Percentiles rank a stretch among this genome's conserved stretches.
Evolutionary conservation across 2,797 vertebrate species (phyloP).

Genomic region (Propithecus perrieri): DNA sequence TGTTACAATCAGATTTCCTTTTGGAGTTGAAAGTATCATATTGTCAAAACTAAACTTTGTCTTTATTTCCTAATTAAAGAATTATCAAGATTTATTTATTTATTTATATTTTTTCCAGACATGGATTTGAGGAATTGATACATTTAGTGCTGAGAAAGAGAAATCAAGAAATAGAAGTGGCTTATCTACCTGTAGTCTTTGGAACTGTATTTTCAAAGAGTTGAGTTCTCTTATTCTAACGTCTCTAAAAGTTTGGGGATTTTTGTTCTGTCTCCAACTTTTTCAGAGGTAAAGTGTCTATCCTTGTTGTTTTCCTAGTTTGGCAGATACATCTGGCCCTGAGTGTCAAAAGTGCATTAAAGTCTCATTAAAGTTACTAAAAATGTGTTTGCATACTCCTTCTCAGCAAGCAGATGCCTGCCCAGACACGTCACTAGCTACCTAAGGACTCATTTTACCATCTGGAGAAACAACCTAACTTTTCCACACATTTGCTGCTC

Average conservation of each 20-base stretch:
- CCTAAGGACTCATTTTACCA: background rate
- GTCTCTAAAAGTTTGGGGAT: background rate
- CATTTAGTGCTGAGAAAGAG: background rate
- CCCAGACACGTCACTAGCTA: background rate
- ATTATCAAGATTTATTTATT: background rate
- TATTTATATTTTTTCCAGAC: background rate
- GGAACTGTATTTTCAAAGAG: background rate
- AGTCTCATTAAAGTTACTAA: conserved; percentile 3
- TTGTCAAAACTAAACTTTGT: background rate
- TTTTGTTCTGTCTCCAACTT: conserved; percentile 8
- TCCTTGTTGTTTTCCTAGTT: background rate
- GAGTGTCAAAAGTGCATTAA: background rate
- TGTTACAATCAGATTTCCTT: background rate
- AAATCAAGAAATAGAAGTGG: background rate
- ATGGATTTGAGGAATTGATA: background rate
- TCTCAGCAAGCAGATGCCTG: background rate
- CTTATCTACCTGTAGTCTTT: background rate
- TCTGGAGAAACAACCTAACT: background rate
- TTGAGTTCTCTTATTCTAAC: background rate
- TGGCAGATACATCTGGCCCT: background rate
- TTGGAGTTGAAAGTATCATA: background rate
- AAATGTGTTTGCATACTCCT: background rate
- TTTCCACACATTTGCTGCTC: background rate
- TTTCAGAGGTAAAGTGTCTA: background rate
- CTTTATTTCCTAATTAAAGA: conserved; percentile 26